Evolutionary conservation across 1,140 invertebrate species (phyloP), one percentile per base, ranked within the genome.

Genomic region (Drosophila bocki): DNA sequence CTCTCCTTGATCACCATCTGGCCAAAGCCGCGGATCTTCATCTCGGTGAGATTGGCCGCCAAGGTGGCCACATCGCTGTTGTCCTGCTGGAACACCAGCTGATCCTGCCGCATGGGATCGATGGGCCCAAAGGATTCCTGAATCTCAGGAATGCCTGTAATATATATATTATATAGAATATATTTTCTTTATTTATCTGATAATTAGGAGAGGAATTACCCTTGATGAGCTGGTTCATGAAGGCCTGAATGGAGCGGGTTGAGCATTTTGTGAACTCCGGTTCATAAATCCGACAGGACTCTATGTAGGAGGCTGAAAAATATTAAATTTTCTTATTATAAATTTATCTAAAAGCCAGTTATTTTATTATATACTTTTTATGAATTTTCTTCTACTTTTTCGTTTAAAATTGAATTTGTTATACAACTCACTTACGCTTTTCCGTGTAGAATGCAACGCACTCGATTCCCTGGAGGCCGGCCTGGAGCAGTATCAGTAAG

Each of bases 201-300:
- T 2, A 37, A 6, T n/a, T n/a, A 0, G 11, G 9, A 3, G 6
- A 0, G 13, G 2, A 29, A 75, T 68, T 42, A 87, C 80, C 82
- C 91, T 94, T 93, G 41, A 95, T 92, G 42, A 95, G 92, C 76
- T 94, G 93, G 71, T 94, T 92, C 77, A 95, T 95, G n/a, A 95
- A 82, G 33, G 91, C 80, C 92, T 95, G 95, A 13, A 95, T 94
- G 15, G 95, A 94, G 39, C 93, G 85, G 2, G 93, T 94, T 11
- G 95, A 95, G 86, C 95, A 95, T 64, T 95, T 95, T 15, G 94
- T 93, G 65, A 95, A 95, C 59, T 94, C 93, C 22, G 94, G 94
- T 87, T 95, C 93, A 76, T 93, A 94, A 92, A 94, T 94, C 50
- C 93, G 92, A 81, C 95, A 95, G 60, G 95, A 95, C 83, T 94